Evolutionary conservation across 2,113 vertebrate species (phyloP), one percentile per base, ranked within the genome.

Genomic region (Dendropsophus ebraccatus): DNA sequence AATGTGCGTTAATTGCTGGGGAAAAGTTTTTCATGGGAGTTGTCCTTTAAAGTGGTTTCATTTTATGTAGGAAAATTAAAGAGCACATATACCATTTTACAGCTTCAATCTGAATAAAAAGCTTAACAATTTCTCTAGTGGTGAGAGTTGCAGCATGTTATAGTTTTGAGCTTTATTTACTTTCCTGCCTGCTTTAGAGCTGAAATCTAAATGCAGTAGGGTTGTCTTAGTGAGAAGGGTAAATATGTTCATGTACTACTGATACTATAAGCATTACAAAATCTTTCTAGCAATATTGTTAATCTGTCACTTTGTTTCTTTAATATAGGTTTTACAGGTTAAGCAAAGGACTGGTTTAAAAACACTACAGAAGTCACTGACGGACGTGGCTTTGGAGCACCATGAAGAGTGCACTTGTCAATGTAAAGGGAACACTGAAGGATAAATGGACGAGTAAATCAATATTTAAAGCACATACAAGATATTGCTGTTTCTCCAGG

Each of bases 341-440:
- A 97, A 96, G 89, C 96, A 97, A 88, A 94, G 96, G 84, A 92
- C 85, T 4, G 97, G 97, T 7, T 91, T 92, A 60, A 92, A 93
- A 41, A 96, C 96, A 49, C 88, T 98, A 87, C 97, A 97, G 90
- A 99, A 99, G 91, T 95, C 96, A 9, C 91, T 99, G 92, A 96
- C 96, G 0, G 98, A 99, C 16, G 96, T 99, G 83, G 90, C 94
- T 78, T 90, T 99, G 94, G 98, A 99, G 89, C 98, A 99, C 90
- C 98, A 99, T 0, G 97, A 99, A 87, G 97, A 97, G 89, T 99
- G 98, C 88, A 92, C 94, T 93, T 99, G 98, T 88, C 93, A 96
- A 87, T 99, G 98, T 90, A 95, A 94, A 92, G 96, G 97, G 75
- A 95, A 93, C 93, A 89, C 90, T 3, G 96, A 95, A 92, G 97